phyloP scores from a whole-genome alignment of 1,140 invertebrate genomes.

The Drosophila lowei region DNA sequence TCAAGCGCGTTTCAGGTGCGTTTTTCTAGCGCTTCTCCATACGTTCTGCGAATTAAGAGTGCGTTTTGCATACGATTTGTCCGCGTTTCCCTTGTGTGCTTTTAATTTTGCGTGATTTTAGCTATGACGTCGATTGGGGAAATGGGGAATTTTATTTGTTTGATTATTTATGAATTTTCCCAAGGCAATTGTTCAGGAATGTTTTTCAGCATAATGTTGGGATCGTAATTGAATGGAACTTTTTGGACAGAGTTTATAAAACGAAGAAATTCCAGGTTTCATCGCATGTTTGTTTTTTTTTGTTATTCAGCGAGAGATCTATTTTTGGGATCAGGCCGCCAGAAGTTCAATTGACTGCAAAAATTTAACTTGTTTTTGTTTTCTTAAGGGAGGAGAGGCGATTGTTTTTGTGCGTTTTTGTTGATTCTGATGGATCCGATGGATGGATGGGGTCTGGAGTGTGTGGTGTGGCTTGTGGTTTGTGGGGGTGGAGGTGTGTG shows the following conservation, averaged over 20 bases:
- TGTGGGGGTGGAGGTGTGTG: too few relatives aligned
- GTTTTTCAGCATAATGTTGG: neutral
- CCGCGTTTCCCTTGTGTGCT: too few relatives aligned
- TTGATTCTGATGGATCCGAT: conserved; percentile 15
- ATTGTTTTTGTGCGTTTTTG: conserved; percentile 14
- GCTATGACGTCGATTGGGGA: conserved; percentile 38
- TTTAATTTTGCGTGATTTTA: conserved; percentile 12
- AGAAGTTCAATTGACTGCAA: conserved; percentile 54
- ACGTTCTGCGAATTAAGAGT: too few relatives aligned
- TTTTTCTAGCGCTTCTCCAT: too few relatives aligned
- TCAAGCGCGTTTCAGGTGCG: too few relatives aligned
- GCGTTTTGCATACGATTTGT: too few relatives aligned
- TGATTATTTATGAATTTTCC: conserved; percentile 12
- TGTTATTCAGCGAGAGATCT: conserved; percentile 51
- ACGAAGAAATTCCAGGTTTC: conserved; percentile 41
- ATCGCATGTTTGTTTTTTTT: conserved; percentile 21
- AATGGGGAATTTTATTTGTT: conserved; percentile 22
- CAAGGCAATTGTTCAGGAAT: conserved; percentile 25
- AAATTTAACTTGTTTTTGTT: conserved; percentile 44
- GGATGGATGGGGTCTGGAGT: neutral
- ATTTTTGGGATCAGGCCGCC: conserved; percentile 54
- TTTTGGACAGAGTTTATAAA: conserved; percentile 48
- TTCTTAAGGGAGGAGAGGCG: neutral
- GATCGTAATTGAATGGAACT: conserved; percentile 23
- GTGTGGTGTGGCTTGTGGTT: too few relatives aligned